Evolutionary conservation across 1,140 invertebrate species (phyloP).

Genomic region (Scaptomyza pallida): DNA sequence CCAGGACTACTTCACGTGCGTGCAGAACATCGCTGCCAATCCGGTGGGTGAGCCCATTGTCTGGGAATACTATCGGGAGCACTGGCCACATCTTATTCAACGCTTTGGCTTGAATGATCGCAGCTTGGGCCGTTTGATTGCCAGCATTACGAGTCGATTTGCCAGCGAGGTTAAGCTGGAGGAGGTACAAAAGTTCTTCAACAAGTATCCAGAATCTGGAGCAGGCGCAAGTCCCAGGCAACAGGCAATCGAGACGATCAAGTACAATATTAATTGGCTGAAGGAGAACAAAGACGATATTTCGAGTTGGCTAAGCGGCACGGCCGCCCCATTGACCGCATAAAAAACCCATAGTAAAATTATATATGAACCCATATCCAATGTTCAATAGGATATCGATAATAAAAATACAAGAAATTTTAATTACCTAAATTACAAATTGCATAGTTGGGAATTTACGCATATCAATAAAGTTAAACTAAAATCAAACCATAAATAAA

Average conservation of each 20-base stretch:
- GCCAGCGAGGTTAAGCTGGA: conserved; percentile 87
- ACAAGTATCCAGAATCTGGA: conserved; percentile 92
- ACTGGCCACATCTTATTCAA: conserved; percentile 89
- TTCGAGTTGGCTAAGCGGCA: conserved; percentile 85
- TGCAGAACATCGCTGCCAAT: conserved; percentile 89
- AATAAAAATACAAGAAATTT: neutral
- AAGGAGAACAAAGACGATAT: conserved; percentile 85
- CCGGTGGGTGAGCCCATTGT: conserved; percentile 89
- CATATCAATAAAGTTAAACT: conserved; percentile 55
- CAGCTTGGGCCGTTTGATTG: conserved; percentile 90
- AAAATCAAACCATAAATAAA: conserved; percentile 63
- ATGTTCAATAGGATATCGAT: conserved; percentile 31
- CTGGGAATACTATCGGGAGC: conserved; percentile 92
- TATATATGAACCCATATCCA: conserved; percentile 7
- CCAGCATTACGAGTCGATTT: conserved; percentile 88
- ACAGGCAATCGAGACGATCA: conserved; percentile 90
- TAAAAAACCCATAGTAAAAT: conserved; percentile 61
- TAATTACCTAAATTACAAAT: conserved; percentile 31
- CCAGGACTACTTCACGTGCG: conserved; percentile 93
- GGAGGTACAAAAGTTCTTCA: conserved; percentile 92
- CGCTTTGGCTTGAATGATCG: conserved; percentile 93
- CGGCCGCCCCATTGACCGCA: conserved; percentile 45
- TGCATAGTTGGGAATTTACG: conserved; percentile 42
- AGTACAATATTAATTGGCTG: conserved; percentile 93
- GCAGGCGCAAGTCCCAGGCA: conserved; percentile 89